Evolutionary conservation across 2,113 vertebrate species (phyloP).

Genomic region (Hyla sarda): DNA sequence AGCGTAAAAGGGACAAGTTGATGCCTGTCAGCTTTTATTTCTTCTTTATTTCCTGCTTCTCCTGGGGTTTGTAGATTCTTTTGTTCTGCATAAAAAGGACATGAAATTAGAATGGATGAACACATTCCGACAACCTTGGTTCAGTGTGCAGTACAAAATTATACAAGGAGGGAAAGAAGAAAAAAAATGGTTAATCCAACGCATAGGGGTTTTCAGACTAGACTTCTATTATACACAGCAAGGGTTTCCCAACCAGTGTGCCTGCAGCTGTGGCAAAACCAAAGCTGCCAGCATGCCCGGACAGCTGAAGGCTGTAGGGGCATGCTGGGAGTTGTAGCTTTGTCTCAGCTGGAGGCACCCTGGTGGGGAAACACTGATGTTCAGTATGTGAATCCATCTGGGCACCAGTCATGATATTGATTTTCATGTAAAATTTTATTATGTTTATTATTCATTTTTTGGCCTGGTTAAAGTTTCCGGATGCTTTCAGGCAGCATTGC

Average conservation of each 20-base stretch:
- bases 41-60: conserved; percentile 43
- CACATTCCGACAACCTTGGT: conserved; percentile 49
- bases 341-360: too few species aligned
- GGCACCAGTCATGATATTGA: conserved; percentile 19
- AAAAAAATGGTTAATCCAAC: background rate
- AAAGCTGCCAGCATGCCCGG: too few species aligned
- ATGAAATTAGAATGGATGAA: conserved; percentile 52
- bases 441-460: conserved; percentile 10
- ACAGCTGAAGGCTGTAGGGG: too few species aligned
- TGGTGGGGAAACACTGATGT: too few species aligned
- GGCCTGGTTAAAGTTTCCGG: conserved; percentile 4
- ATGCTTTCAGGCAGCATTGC: too few species aligned
- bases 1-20: conserved; percentile 37
- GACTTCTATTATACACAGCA: background rate
- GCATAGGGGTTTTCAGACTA: background rate
- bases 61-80: conserved; percentile 45
- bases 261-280: too few species aligned
- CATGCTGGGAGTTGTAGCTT: too few species aligned
- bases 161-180: background rate
- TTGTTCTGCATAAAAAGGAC: conserved; percentile 45
- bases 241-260: too few species aligned
- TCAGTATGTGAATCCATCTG: background rate
- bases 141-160: conserved; percentile 21
- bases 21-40: conserved; percentile 49
- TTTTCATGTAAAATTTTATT: conserved; percentile 8